Evolutionary conservation across 2,113 vertebrate genomes (phyloP).

Genomic region (Plecturocebus donacophilus): DNA sequence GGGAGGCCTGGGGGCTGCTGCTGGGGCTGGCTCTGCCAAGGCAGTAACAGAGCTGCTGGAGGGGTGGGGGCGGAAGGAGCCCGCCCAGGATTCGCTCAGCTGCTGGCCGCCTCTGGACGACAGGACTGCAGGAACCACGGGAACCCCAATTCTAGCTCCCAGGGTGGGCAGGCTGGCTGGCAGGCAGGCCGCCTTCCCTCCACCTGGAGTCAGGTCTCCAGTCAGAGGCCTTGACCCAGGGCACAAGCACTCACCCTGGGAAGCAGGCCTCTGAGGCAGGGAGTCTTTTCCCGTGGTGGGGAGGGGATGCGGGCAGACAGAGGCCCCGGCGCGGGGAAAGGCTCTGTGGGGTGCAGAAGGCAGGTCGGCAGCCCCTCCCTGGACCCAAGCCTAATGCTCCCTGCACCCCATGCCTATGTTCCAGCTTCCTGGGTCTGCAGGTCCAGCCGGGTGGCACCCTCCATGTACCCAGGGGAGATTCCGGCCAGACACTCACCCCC

Average conservation of each 20-base stretch:
- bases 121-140: accelerated
- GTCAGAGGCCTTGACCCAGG: not conserved
- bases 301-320: not conserved
- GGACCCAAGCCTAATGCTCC: not conserved
- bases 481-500: not conserved
- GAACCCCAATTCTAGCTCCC: not conserved
- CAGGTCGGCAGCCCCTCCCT: not conserved
- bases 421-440: not conserved
- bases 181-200: not conserved
- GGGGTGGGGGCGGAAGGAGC: not conserved
- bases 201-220: not conserved
- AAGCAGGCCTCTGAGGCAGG: not conserved
- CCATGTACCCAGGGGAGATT: not conserved
- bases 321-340: not conserved
- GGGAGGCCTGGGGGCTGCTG: not conserved
- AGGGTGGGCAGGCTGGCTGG: not conserved
- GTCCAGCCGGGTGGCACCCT: not conserved
- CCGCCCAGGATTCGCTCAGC: not conserved
- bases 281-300: accelerated
- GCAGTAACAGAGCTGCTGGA: not conserved
- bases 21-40: not conserved
- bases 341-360: not conserved
- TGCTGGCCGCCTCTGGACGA: not conserved
- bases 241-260: too few relatives aligned
- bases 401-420: not conserved